Conservation (phyloP, 2,113 vertebrate genomes). For the Cololabis saira region DNA sequence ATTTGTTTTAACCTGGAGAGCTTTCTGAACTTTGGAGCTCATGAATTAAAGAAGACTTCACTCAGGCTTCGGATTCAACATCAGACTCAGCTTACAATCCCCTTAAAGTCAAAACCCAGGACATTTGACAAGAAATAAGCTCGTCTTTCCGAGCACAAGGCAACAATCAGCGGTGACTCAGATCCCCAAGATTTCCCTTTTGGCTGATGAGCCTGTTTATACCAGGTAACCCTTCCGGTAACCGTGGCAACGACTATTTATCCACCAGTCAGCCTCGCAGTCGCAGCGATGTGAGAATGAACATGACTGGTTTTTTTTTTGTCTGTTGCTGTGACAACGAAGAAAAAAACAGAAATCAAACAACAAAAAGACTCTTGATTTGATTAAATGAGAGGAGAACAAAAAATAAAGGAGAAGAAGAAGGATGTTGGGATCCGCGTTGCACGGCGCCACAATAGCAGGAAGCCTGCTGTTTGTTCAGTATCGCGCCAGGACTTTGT, state of each 20-base stretch:
- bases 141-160: background rate
- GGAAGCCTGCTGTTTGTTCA: slow-evolving; percentile 62
- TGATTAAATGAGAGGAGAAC: background rate
- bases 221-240: too few species aligned
- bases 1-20: too few species aligned
- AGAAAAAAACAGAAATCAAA: slow-evolving; percentile 8
- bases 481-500: slow-evolving; percentile 50
- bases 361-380: too few species aligned
- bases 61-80: too few species aligned
- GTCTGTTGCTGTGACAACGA: slow-evolving; percentile 17
- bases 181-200: background rate
- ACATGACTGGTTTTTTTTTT: slow-evolving; percentile 36
- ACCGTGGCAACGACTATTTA: background rate
- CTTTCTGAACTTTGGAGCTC: too few species aligned
- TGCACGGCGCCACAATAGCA: slow-evolving; percentile 47
- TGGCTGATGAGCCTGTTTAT: background rate
- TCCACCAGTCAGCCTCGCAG: background rate
- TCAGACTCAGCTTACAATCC: too few species aligned
- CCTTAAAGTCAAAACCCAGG: too few species aligned
- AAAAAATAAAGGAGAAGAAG: background rate
- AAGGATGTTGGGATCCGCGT: slow-evolving; percentile 32
- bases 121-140: background rate
- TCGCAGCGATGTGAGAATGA: background rate
- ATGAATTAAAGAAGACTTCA: too few species aligned
- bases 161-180: background rate